A percentile compares a stretch with the other conserved stretches of the same genome.
Conservation (phyloP, 1,140 invertebrate genomes). For the Aleiodes sp. region DNA sequence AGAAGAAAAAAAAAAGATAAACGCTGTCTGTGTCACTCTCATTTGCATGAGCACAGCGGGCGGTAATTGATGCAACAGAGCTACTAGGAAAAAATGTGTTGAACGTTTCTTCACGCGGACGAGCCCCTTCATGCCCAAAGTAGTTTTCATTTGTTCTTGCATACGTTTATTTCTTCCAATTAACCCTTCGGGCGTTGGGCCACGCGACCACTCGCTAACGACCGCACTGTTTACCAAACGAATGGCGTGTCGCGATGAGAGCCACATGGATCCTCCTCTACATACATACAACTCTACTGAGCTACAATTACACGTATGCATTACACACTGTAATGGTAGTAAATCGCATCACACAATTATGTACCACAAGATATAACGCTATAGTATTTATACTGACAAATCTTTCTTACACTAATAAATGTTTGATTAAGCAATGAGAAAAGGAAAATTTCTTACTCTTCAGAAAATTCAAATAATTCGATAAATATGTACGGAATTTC, state of each 20-base stretch:
- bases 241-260: constrained; percentile 44
- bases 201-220: constrained; percentile 63
- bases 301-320: background rate
- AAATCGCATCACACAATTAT: background rate
- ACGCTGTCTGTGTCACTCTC: constrained; percentile 40
- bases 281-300: constrained; percentile 29
- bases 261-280: constrained; percentile 31
- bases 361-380: background rate
- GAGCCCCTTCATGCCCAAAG: constrained; percentile 21
- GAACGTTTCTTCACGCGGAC: background rate
- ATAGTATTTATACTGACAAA: too few species aligned
- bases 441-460: too few species aligned
- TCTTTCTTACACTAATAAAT: too few species aligned
- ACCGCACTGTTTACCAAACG: constrained; percentile 60
- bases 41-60: constrained; percentile 56
- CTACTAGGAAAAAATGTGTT: constrained; percentile 30
- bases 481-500: too few species aligned
- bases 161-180: constrained; percentile 66
- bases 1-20: constrained; percentile 41
- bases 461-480: too few species aligned
- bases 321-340: background rate
- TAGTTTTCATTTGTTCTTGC: constrained; percentile 42
- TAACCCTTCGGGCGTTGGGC: constrained; percentile 60
- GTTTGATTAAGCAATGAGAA: too few species aligned
- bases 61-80: constrained; percentile 38